Conservation (phyloP, 2,888 invertebrate genomes). For the Eristalis arbustorum region DNA sequence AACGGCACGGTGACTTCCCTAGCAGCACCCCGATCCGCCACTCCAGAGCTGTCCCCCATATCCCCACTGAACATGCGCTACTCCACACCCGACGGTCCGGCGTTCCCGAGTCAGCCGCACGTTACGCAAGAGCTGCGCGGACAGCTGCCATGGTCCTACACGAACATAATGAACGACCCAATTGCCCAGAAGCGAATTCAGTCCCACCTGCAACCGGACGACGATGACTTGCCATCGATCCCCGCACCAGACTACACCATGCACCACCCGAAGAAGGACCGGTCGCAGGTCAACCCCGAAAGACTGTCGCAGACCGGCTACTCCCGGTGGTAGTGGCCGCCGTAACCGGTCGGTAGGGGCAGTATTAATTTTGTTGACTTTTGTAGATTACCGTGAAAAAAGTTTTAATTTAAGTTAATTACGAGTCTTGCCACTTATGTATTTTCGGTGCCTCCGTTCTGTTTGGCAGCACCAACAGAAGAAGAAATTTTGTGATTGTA, state of each 20-base stretch:
- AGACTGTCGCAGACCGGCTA: conserved; percentile 31
- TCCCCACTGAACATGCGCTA: conserved; percentile 77
- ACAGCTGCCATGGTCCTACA: conserved; percentile 84
- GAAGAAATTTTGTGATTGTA: conserved; percentile 33
- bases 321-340: conserved; percentile 49
- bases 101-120: conserved; percentile 71
- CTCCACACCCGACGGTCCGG: conserved; percentile 73
- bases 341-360: neutral
- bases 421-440: conserved; percentile 8
- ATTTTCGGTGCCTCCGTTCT: neutral
- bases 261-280: conserved; percentile 79
- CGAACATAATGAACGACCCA: conserved; percentile 73
- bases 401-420: conserved; percentile 38
- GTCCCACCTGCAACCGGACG: conserved; percentile 75
- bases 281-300: conserved; percentile 55
- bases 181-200: conserved; percentile 69
- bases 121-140: conserved; percentile 81
- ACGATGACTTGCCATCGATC: conserved; percentile 83
- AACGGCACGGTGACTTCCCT: conserved; percentile 38
- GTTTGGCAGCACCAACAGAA: neutral
- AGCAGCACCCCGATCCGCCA: conserved; percentile 56
- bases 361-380: conserved; percentile 51
- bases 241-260: conserved; percentile 84
- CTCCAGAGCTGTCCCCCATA: conserved; percentile 73
- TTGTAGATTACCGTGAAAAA: conserved; percentile 14